Evolutionary conservation across 2,888 invertebrate genomes (phyloP), one percentile per base, ranked within the genome.

Genomic region (Teinopalpus imperialis): DNA sequence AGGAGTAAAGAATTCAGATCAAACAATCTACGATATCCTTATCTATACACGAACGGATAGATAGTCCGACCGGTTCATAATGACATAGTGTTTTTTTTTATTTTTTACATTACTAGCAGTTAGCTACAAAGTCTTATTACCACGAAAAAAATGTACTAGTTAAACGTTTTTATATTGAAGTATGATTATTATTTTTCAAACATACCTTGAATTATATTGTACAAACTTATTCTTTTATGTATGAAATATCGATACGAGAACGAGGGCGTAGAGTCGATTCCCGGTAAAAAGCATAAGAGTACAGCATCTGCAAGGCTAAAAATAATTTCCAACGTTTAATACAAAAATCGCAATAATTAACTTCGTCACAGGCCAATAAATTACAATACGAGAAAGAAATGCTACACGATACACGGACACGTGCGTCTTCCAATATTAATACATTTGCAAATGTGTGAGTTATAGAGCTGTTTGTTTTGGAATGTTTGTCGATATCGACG

Each of bases 311-410:
- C 76, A 64, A 68, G 53, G 78, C 76, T 87, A 83, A 87, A 87
- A 87, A 87, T 88, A 86, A 87, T 87, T 83, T 87, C 74, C 85
- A 85, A 78, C 86, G 85, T 88, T 88, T 87, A 87, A 87, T 87
- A 86, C 87, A 87, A 88, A 88, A 88, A 88, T 88, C 80, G 82
- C 80, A 87, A 87, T 88, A 88, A 88, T 88, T 88, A 87, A 87
- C 86, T 85, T 86, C 78, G 86, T 86, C 87, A 86, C 87, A 87
- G 86, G 77, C 83, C 81, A 81, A 88, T 88, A 88, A 87, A 88
- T 88, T 85, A 87, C 88, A 83, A 87, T 83, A 81, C 78, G 75
- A 85, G 82, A 85, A 86, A 86, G 83, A 86, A 87, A 81, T 81
- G 79, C 78, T 73, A 79, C 74, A 70, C 69, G 75, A 73, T 74